Evolutionary conservation across 1,140 invertebrate genomes (phyloP), one percentile per base, ranked within the genome.

Genomic region (Spodoptera frugiperda): DNA sequence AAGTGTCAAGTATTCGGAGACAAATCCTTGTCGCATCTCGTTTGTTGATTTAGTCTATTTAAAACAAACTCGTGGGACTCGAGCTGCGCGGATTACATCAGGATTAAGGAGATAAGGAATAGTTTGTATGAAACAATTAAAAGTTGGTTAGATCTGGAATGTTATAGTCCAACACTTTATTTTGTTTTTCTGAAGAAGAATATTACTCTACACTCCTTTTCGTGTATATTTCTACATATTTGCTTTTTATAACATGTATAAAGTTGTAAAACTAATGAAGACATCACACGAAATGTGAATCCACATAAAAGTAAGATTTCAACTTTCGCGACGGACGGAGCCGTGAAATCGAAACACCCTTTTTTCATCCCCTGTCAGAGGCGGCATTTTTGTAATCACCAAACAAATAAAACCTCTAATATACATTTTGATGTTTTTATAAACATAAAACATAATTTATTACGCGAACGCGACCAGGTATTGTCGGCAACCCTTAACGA

Each of bases 401-500:
- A 67, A 74, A 75, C 74, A 76, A 67, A 76, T 77, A 77, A 68
- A 67, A 75, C 59, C 46, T 77, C 53, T 77, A 77, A 77, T 77
- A 77, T 70, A 70, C 51, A 77, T 57, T 59, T 68, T 73, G 63
- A 77, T 70, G 63, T 77, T 76, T 77, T 77, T 77, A 77, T 77
- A 70, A 75, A 75, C 72, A 75, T 75, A 53, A 75, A 76, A 76
- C 65, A 68, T 76, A 76, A 76, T 76, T 76, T 76, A 76, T 76
- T 68, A 68, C 39, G 49, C 57, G 19, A 51, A 72, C 46, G 57
- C 68, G 55, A 57, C 55, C 76, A 65, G 74, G 74, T 76, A 77
- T 54, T 61, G 76, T 72, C 76, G 76, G 76, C 76, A 72, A 77
- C 76, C 76, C 76, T 77, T 77, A 72, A 72, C 54, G 76, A 71